These are phyloP conservation scores for Morbakka virulenta DNA, from an alignment of 30 jellyfish, hydroid and myxozoan species.

Conservation along the genomic window DNA sequence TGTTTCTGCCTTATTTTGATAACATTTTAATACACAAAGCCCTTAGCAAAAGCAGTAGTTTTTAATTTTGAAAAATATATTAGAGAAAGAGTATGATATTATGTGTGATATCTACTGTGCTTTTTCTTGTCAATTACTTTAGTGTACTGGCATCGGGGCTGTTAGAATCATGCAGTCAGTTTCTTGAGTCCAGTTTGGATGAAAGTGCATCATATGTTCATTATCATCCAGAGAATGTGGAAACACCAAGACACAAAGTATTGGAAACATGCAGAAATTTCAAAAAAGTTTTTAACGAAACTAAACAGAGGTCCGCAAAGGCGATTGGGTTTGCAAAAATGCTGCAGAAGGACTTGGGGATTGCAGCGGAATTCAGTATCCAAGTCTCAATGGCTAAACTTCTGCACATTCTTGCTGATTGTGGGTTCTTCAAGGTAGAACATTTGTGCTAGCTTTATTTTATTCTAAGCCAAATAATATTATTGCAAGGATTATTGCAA, in stretches of 20 bases:
- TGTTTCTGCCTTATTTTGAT: too few species aligned
- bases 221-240: constrained; percentile 27
- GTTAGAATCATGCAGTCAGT: constrained; percentile 79
- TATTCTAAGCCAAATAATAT: too few species aligned
- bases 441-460: too few species aligned
- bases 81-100: too few species aligned
- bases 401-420: constrained; percentile 25
- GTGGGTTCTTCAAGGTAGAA: constrained; percentile 70
- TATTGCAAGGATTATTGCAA: too few species aligned
- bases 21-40: too few species aligned
- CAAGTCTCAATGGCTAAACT: constrained; percentile 41
- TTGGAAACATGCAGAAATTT: constrained; percentile 67
- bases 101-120: too few species aligned
- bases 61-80: too few species aligned
- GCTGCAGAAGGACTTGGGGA: constrained; percentile 96
- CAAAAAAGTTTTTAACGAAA: constrained; percentile 71
- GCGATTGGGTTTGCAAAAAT: constrained; percentile 94
- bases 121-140: too few species aligned
- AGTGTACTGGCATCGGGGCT: constrained; percentile 84
- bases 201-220: constrained; percentile 57
- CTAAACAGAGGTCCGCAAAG: constrained; percentile 75
- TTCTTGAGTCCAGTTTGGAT: constrained; percentile 75
- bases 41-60: too few species aligned
- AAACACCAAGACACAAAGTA: constrained; percentile 55
- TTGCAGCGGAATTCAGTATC: constrained; percentile 79